Conservation (phyloP, 1,140 invertebrate genomes). For the Carcinoscorpius rotundicauda region DNA sequence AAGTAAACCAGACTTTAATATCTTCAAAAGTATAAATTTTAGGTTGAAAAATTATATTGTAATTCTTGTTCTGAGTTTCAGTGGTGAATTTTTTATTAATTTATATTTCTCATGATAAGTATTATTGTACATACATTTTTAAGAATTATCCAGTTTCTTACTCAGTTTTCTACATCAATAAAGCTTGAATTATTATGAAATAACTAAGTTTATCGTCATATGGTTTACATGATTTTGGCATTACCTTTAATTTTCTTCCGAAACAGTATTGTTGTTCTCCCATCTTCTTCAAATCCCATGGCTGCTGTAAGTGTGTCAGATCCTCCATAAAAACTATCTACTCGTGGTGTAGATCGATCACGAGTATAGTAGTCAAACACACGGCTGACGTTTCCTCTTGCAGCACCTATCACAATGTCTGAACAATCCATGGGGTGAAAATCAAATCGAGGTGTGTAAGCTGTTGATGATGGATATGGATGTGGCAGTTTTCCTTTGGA, state of each 20-base stretch:
- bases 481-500: too few relatives aligned
- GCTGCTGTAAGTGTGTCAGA: constrained; percentile 74
- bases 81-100: too few relatives aligned
- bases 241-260: constrained; percentile 54
- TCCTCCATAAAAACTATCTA: constrained; percentile 78
- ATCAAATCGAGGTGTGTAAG: constrained; percentile 59
- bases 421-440: constrained; percentile 92
- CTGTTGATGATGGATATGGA: constrained; percentile 16
- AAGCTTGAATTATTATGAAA: too few relatives aligned
- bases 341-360: constrained; percentile 73
- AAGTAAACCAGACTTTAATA: too few relatives aligned
- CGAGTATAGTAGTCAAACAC: constrained; percentile 85
- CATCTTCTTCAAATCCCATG: constrained; percentile 73
- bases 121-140: too few relatives aligned
- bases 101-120: too few relatives aligned
- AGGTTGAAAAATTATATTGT: too few relatives aligned
- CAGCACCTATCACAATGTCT: constrained; percentile 80
- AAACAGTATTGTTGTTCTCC: constrained; percentile 77
- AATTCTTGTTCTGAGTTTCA: too few relatives aligned
- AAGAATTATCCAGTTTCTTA: too few relatives aligned
- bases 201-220: too few relatives aligned
- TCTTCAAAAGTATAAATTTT: too few relatives aligned
- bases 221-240: neutral
- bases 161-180: too few relatives aligned
- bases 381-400: constrained; percentile 58